Evolutionary conservation across 2,797 vertebrate genomes (phyloP).

Genomic region (Molossus molossus): DNA sequence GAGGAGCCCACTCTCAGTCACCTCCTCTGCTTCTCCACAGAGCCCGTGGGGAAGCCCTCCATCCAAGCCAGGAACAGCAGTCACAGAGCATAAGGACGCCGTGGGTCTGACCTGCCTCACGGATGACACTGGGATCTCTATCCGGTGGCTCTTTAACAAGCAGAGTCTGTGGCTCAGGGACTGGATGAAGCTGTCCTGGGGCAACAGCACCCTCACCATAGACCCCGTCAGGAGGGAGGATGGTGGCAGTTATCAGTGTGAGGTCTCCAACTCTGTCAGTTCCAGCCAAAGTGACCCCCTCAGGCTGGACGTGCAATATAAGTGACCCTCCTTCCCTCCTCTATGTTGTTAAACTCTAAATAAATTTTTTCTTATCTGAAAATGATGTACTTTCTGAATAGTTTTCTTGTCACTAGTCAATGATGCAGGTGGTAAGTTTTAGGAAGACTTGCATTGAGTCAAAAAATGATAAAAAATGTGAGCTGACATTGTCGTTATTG

Average conservation of each 20-base stretch:
- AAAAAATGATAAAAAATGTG: not conserved
- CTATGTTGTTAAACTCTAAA: not conserved
- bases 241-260: not conserved
- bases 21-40: not conserved
- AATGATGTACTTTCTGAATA: not conserved
- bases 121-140: not conserved
- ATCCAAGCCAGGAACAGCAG: not conserved
- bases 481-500: not conserved
- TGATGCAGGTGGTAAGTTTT: too few species aligned
- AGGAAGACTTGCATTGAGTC: not conserved
- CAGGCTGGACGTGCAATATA: not conserved
- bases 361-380: not conserved
- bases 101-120: not conserved
- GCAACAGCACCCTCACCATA: not conserved
- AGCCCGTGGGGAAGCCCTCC: not conserved
- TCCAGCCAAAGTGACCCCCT: not conserved
- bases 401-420: not conserved
- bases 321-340: not conserved
- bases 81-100: not conserved
- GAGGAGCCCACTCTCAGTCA: too few species aligned
- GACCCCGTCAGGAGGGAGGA: not conserved
- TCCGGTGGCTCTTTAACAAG: not conserved
- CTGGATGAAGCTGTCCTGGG: not conserved
- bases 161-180: not conserved
- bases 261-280: not conserved